Percentiles rank a stretch among this genome's conserved stretches.
Conservation (phyloP, 2,113 vertebrate species). For the Myiozetetes cayanensis region DNA sequence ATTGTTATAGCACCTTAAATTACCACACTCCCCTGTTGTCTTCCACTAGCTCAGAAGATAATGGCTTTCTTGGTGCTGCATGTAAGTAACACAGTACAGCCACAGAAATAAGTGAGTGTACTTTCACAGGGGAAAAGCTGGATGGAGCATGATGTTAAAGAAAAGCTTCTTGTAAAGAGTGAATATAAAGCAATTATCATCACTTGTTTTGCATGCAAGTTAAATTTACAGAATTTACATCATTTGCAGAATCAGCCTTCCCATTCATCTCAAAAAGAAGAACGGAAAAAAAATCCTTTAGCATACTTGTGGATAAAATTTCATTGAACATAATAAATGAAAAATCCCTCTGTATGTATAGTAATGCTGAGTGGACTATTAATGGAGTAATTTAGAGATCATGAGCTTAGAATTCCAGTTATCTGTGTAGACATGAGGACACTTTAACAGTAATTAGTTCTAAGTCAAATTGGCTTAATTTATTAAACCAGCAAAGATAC, state of each 20-base stretch:
- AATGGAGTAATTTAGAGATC: neutral
- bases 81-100: accelerated
- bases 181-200: neutral
- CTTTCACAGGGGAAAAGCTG: neutral
- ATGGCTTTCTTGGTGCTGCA: neutral
- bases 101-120: neutral
- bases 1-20: neutral
- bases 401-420: neutral
- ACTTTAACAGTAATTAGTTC: neutral
- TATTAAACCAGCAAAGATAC: neutral
- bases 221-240: neutral
- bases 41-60: neutral
- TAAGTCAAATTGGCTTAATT: neutral
- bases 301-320: neutral
- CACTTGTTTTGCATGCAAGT: neutral
- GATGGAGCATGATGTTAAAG: neutral
- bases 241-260: neutral
- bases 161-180: neutral
- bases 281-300: neutral
- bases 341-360: neutral
- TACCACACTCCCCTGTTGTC: neutral
- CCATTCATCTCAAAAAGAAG: neutral
- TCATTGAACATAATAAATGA: neutral
- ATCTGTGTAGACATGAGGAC: neutral
- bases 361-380: neutral